Evolutionary conservation across 2,888 invertebrate species (phyloP).

Genomic region (Antitype chi): DNA sequence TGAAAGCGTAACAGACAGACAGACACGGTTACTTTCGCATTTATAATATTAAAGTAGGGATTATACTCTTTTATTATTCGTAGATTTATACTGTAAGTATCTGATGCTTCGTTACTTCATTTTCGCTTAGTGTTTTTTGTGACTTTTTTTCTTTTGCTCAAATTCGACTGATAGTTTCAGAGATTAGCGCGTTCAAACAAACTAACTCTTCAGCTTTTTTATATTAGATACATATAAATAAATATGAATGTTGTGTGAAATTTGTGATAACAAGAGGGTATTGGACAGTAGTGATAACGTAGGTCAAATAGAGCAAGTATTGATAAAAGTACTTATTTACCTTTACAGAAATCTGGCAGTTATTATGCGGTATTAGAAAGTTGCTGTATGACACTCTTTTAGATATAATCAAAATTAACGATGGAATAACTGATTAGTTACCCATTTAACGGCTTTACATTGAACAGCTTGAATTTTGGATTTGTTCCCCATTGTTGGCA

Average conservation of each 20-base stretch:
- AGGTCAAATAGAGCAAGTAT: conserved; percentile 17
- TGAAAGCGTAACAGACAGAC: too few species aligned
- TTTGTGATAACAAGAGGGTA: conserved; percentile 19
- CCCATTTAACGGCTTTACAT: not conserved
- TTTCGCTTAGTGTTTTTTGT: too few species aligned
- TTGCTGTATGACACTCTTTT: not conserved
- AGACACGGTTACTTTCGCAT: too few species aligned
- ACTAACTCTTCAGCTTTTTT: too few species aligned
- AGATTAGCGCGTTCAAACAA: too few species aligned
- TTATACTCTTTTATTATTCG: too few species aligned
- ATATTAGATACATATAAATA: too few species aligned
- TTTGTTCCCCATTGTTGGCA: not conserved
- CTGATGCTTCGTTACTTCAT: too few species aligned
- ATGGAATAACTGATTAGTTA: not conserved
- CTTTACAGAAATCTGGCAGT: not conserved
- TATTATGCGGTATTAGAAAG: not conserved
- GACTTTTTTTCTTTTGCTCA: too few species aligned
- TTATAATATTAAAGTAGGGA: too few species aligned
- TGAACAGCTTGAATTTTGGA: not conserved
- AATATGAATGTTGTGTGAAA: conserved; percentile 14
- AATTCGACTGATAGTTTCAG: too few species aligned
- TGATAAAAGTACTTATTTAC: conserved; percentile 6
- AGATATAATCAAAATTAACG: not conserved
- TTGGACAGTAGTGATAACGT: conserved; percentile 20
- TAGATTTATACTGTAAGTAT: too few species aligned